phyloP scores from a whole-genome alignment of 92 coral and sea anemone species.

The Bergia puertoricense region DNA sequence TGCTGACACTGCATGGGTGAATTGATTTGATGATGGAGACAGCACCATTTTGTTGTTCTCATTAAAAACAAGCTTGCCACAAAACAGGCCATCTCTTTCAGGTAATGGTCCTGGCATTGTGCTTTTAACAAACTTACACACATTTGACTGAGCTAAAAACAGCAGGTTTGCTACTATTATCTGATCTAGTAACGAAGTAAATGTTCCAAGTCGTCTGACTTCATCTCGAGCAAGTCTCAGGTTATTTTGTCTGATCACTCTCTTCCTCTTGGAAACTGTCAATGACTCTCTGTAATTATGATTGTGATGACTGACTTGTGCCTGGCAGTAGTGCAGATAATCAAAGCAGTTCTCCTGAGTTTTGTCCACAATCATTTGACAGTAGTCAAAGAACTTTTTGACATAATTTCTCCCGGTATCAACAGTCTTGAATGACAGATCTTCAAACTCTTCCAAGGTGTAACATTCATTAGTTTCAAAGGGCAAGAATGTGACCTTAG shows the following conservation, averaged over 20 bases:
- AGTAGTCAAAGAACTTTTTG: conserved; percentile 84
- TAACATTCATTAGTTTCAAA: conserved; percentile 70
- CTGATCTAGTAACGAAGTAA: conserved; percentile 86
- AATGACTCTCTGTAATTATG: conserved; percentile 85
- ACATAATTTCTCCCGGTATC: conserved; percentile 74
- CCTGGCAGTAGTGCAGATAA: conserved; percentile 90
- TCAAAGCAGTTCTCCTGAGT: conserved; percentile 96
- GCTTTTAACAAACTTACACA: conserved; percentile 76
- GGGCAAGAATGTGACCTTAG: conserved; percentile 90
- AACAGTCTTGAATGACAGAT: conserved; percentile 63
- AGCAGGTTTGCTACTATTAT: conserved; percentile 80
- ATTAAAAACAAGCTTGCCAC: conserved; percentile 67
- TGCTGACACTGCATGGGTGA: conserved; percentile 61
- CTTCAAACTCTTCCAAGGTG: conserved; percentile 86
- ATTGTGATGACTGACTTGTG: conserved; percentile 77
- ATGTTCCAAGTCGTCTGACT: conserved; percentile 73
- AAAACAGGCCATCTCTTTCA: conserved; percentile 83
- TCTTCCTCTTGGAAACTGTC: conserved; percentile 82
- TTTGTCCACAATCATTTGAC: conserved; percentile 87
- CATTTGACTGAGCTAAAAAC: conserved; percentile 72
- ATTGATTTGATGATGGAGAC: conserved; percentile 67
- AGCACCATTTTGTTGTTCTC: conserved; percentile 67
- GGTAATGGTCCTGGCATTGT: conserved; percentile 80
- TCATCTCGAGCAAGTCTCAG: conserved; percentile 86
- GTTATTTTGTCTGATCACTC: conserved; percentile 68